These are phyloP conservation scores for Esox niger DNA, from an alignment of 2,113 vertebrate species.

Conservation along the genomic window DNA sequence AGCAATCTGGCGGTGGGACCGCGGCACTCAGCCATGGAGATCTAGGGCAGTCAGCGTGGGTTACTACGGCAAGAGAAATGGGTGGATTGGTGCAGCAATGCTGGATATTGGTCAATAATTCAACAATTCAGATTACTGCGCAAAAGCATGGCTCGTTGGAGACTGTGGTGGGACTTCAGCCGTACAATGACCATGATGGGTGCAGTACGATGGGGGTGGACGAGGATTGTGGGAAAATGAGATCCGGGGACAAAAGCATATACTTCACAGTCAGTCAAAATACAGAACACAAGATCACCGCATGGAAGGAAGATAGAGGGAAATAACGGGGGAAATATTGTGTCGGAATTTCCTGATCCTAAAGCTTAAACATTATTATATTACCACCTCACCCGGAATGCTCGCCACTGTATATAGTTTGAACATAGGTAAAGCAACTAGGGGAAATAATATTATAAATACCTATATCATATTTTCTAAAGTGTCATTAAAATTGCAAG, in stretches of 20 bases:
- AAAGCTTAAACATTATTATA: slow-evolving; percentile 30
- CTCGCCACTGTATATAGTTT: background rate
- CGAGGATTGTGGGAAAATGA: background rate
- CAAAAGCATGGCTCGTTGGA: background rate
- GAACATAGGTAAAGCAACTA: too few relatives aligned
- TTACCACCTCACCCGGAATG: background rate
- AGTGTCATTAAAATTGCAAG: too few relatives aligned
- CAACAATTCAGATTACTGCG: background rate
- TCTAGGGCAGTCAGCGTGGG: slow-evolving; percentile 34
- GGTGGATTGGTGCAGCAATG: background rate
- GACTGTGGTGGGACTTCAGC: slow-evolving; percentile 30
- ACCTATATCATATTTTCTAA: too few relatives aligned
- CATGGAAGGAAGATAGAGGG: slow-evolving; percentile 14
- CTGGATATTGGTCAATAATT: background rate
- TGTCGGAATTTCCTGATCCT: slow-evolving; percentile 22
- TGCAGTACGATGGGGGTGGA: background rate
- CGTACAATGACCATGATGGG: slow-evolving; percentile 1
- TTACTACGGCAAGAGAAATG: background rate
- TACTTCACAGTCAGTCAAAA: background rate
- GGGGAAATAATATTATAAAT: too few relatives aligned
- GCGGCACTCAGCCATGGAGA: slow-evolving; percentile 45
- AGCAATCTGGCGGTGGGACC: slow-evolving; percentile 57
- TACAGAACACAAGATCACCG: slow-evolving; percentile 11
- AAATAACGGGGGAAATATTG: background rate
- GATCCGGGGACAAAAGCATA: slow-evolving; percentile 6